These are phyloP conservation scores for Molanna angustata DNA, from an alignment of 2,888 invertebrate genomes.

Conservation along the genomic window DNA sequence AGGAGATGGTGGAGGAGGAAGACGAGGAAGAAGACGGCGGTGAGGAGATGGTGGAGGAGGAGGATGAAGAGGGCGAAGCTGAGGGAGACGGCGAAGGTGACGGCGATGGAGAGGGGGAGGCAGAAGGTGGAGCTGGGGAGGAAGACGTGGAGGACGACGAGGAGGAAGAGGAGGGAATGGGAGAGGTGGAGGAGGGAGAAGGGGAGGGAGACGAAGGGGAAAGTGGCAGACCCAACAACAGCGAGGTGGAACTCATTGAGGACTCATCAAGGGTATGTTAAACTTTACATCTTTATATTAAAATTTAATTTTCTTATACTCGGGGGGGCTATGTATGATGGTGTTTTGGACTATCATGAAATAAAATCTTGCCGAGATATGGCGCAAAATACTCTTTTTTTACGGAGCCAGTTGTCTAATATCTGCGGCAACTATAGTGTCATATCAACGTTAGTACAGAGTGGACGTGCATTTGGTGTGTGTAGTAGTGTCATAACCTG, in stretches of 20 bases:
- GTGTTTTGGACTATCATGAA: too few species aligned
- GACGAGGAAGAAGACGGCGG: conserved; percentile 29
- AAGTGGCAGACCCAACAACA: too few species aligned
- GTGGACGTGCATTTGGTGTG: too few species aligned
- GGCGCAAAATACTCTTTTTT: too few species aligned
- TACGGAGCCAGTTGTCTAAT: too few species aligned
- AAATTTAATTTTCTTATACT: too few species aligned
- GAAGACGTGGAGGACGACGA: conserved; percentile 13
- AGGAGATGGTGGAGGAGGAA: conserved; percentile 35
- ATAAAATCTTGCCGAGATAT: too few species aligned
- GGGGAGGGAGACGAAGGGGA: background rate
- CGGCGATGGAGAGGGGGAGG: conserved; percentile 36
- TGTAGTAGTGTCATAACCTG: too few species aligned
- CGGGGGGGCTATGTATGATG: too few species aligned
- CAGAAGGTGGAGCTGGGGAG: conserved; percentile 32
- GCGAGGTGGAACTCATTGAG: conserved; percentile 14
- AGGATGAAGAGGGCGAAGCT: conserved; percentile 42
- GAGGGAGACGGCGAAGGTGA: conserved; percentile 35
- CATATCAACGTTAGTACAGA: too few species aligned
- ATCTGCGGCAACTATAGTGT: too few species aligned
- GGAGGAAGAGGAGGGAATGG: conserved; percentile 9
- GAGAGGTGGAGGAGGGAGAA: conserved; percentile 27
- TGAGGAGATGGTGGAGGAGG: conserved; percentile 36
- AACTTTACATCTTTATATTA: too few species aligned
- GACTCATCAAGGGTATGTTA: conserved; percentile 19